Percentiles rank a stretch among this genome's conserved stretches.
Evolutionary conservation across 1,140 invertebrate species (phyloP).

Genomic region (Pseudobourletiella spinata): DNA sequence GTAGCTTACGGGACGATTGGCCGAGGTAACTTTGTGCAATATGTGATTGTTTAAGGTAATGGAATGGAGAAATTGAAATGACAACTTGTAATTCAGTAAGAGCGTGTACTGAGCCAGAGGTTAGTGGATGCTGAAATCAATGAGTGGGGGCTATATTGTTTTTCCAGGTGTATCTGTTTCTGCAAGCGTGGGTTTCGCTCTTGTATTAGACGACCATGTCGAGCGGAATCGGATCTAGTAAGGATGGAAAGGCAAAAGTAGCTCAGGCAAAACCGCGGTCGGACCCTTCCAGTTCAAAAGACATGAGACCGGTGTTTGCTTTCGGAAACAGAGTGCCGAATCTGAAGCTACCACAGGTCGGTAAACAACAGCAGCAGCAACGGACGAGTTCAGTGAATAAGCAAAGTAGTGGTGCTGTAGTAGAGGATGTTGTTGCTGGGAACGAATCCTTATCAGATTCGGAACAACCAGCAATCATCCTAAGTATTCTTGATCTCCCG

Average conservation of each 20-base stretch:
- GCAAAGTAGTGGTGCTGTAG: not conserved
- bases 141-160: too few relatives aligned
- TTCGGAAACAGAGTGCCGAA: not conserved
- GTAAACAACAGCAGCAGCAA: not conserved
- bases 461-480: not conserved
- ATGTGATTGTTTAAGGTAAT: too few relatives aligned
- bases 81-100: too few relatives aligned
- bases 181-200: not conserved
- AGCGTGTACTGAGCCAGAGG: too few relatives aligned
- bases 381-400: not conserved
- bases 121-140: not conserved
- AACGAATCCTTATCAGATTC: conserved; percentile 2
- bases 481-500: conserved; percentile 44
- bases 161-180: not conserved
- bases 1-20: too few relatives aligned
- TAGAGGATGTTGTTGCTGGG: not conserved
- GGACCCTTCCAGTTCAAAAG: not conserved
- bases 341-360: not conserved
- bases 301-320: not conserved
- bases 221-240: conserved; percentile 1
- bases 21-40: too few relatives aligned
- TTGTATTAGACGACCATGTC: not conserved
- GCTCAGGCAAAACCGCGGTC: not conserved
- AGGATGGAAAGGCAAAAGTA: conserved; percentile 2
- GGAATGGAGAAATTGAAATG: too few relatives aligned